Conservation (phyloP, 2,797 vertebrate genomes). For the Danio albolineatus region DNA sequence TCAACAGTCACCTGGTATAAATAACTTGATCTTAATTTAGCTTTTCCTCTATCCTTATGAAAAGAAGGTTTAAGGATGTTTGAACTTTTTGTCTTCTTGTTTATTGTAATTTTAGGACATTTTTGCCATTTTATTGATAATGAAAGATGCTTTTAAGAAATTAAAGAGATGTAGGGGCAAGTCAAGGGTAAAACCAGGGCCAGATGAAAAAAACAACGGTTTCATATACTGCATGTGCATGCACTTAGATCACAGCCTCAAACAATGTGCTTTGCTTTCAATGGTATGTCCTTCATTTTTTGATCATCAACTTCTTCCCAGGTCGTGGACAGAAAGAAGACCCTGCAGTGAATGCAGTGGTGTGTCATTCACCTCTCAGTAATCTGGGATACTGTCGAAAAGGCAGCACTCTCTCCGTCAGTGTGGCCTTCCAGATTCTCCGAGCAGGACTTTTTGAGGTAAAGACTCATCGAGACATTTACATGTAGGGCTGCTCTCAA, state of each 20-base stretch:
- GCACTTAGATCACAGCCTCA: too few species aligned
- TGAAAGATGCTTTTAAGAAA: background rate
- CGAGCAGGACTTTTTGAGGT: conserved; percentile 91
- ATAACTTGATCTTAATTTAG: background rate
- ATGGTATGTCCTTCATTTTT: background rate
- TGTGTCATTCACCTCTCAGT: conserved; percentile 91
- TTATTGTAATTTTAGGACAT: background rate
- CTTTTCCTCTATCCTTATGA: background rate
- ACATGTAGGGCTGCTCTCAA: too few species aligned
- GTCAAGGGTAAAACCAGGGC: background rate
- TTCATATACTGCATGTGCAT: too few species aligned
- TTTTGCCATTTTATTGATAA: background rate
- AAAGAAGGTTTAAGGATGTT: background rate
- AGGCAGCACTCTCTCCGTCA: conserved; percentile 89
- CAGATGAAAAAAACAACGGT: background rate
- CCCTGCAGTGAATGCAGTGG: conserved; percentile 80
- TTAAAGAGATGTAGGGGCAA: background rate
- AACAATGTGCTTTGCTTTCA: background rate
- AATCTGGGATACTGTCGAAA: conserved; percentile 90
- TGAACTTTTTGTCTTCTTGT: background rate
- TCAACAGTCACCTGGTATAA: background rate
- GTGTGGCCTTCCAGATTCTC: conserved; percentile 91
- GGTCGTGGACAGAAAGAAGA: conserved; percentile 84
- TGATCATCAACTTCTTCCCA: conserved; percentile 58
- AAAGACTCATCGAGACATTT: conserved; percentile 17